A percentile compares a stretch with the other conserved stretches of the same genome.
Conservation (phyloP, 2,797 vertebrate genomes). For the Brachyrhaphis roseni region DNA sequence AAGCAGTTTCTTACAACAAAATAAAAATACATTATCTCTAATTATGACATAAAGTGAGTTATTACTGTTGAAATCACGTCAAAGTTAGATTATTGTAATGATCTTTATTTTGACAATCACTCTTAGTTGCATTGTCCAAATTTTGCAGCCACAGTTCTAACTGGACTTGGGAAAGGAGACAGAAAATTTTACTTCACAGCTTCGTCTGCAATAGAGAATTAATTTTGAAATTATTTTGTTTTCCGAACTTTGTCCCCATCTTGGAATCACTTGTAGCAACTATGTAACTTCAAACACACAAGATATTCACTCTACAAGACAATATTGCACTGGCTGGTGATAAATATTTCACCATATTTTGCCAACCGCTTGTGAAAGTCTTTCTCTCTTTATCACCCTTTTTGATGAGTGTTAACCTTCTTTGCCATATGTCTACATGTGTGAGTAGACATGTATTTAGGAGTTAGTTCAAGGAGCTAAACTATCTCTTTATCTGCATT, state of each 20-base stretch:
- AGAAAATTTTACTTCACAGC: not conserved
- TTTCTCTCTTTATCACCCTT: slow-evolving; percentile 7
- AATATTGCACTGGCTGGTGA: not conserved
- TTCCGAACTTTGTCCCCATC: not conserved
- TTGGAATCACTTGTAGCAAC: not conserved
- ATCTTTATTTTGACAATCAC: not conserved
- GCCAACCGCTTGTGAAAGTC: slow-evolving; percentile 12
- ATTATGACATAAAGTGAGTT: not conserved
- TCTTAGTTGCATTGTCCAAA: not conserved
- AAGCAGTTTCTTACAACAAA: not conserved
- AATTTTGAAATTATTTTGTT: not conserved
- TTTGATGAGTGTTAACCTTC: slow-evolving; percentile 49
- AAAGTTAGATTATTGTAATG: not conserved
- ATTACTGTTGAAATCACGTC: not conserved
- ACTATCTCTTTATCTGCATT: slow-evolving; percentile 17
- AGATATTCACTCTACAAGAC: slow-evolving; percentile 18
- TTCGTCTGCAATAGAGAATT: not conserved
- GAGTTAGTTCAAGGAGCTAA: slow-evolving; percentile 45
- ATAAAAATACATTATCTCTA: not conserved
- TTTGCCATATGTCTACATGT: slow-evolving; percentile 47
- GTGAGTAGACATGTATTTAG: slow-evolving; percentile 50
- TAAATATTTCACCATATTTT: slow-evolving; percentile 26
- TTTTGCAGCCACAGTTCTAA: not conserved
- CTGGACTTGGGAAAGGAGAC: not conserved
- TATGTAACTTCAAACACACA: slow-evolving; percentile 6